Conservation (phyloP, 2,113 vertebrate species). For the Cebidichthys violaceus region DNA sequence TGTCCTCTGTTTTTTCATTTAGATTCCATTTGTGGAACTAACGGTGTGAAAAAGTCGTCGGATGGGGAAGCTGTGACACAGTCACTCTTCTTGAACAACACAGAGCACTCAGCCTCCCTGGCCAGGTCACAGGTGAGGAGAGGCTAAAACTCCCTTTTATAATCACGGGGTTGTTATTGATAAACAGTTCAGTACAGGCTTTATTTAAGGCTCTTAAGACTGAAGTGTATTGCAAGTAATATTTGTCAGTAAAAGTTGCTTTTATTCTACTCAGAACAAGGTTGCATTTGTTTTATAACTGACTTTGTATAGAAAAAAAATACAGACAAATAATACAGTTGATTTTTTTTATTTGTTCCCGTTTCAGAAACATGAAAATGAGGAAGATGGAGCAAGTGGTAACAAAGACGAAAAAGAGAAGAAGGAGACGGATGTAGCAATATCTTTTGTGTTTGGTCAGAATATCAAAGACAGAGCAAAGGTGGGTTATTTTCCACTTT, state of each 20-base stretch:
- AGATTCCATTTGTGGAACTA: constrained; percentile 94
- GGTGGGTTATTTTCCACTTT: constrained; percentile 76
- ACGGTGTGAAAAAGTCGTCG: constrained; percentile 89
- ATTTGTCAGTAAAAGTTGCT: background rate
- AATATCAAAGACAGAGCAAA: constrained; percentile 98
- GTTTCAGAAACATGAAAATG: constrained; percentile 83
- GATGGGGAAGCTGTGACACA: constrained; percentile 77
- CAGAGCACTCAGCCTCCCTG: constrained; percentile 67
- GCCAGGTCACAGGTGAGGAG: constrained; percentile 79
- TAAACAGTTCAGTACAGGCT: background rate
- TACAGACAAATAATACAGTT: constrained; percentile 1
- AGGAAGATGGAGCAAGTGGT: constrained; percentile 77
- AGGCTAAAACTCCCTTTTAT: background rate
- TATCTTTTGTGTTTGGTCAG: constrained; percentile 95
- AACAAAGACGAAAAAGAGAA: constrained; percentile 82
- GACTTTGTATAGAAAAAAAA: background rate
- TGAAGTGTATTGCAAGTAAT: no score
- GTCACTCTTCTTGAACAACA: constrained; percentile 84
- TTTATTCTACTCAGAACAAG: background rate
- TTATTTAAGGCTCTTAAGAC: constrained; percentile 1
- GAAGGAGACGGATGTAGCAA: constrained; percentile 84
- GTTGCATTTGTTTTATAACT: background rate
- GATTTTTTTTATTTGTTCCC: background rate
- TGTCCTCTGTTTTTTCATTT: constrained; percentile 4
- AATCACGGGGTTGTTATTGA: background rate